phyloP scores from a whole-genome alignment of 2,888 invertebrate species.

The Acanthopleura granulata region DNA sequence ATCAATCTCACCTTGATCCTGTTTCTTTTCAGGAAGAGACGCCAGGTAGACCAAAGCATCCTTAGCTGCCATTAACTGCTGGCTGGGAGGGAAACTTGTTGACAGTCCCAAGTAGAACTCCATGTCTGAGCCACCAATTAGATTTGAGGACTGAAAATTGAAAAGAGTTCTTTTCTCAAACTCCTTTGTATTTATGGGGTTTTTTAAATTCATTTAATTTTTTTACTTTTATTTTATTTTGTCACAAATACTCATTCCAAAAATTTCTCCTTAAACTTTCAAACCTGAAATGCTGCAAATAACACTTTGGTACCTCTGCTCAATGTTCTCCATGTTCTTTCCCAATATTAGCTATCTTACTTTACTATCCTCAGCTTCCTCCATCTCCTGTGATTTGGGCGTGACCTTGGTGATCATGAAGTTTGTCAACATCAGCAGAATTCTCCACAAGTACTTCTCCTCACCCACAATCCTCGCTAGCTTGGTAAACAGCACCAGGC shows the following conservation, averaged over 20 bases:
- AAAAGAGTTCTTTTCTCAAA: too few relatives aligned
- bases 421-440: constrained; percentile 70
- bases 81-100: constrained; percentile 45
- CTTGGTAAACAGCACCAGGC: constrained; percentile 80
- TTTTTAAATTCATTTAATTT: too few relatives aligned
- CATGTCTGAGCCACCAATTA: constrained; percentile 34
- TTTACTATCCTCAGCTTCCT: constrained; percentile 41
- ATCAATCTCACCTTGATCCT: constrained; percentile 35
- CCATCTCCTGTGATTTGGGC: constrained; percentile 66
- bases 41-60: constrained; percentile 44
- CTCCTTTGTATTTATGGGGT: too few relatives aligned
- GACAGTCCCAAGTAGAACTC: constrained; percentile 55
- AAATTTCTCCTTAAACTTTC: too few relatives aligned
- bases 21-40: constrained; percentile 54
- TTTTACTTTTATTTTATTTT: too few relatives aligned
- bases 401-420: constrained; percentile 61
- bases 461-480: constrained; percentile 80
- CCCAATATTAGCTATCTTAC: too few relatives aligned
- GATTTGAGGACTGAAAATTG: not conserved
- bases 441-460: constrained; percentile 69
- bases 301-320: too few relatives aligned
- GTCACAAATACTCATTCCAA: too few relatives aligned
- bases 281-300: too few relatives aligned
- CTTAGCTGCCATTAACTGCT: constrained; percentile 42
- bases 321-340: too few relatives aligned